phyloP scores from a whole-genome alignment of 2,113 vertebrate species.

The Sander vitreus region DNA sequence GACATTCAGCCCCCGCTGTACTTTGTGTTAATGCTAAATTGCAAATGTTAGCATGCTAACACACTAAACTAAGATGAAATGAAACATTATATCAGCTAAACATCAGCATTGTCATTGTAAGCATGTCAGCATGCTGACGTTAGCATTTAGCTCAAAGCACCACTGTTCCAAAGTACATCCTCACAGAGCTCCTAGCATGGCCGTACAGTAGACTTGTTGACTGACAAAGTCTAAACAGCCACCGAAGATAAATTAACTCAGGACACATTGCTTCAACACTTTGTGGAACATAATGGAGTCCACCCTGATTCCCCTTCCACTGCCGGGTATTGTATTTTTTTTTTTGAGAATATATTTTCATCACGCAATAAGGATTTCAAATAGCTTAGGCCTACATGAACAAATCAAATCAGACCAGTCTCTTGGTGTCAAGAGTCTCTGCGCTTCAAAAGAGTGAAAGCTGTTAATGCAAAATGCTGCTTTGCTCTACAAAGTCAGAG shows the following conservation, averaged over 20 bases:
- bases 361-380: not conserved
- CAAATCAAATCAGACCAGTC: slow-evolving; percentile 21
- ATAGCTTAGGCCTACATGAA: slow-evolving; percentile 10
- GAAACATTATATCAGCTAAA: too few relatives aligned
- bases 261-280: not conserved
- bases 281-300: not conserved
- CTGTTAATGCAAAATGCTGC: slow-evolving; percentile 36
- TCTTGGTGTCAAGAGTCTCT: slow-evolving; percentile 20
- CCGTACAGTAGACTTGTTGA: not conserved
- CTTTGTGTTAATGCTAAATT: not conserved
- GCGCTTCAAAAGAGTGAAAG: slow-evolving; percentile 18
- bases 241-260: not conserved
- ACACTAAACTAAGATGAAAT: not conserved
- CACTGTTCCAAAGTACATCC: too few relatives aligned
- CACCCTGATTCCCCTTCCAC: not conserved
- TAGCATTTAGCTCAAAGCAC: too few relatives aligned
- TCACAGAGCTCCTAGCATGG: not conserved
- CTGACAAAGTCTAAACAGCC: not conserved
- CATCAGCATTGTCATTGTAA: not conserved
- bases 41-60: not conserved
- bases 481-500: slow-evolving; percentile 39
- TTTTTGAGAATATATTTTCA: slow-evolving; percentile 18
- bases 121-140: not conserved
- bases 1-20: not conserved
- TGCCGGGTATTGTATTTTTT: not conserved